Evolutionary conservation across 2,113 vertebrate genomes (phyloP).

Genomic region (Gopherus flavomarginatus): DNA sequence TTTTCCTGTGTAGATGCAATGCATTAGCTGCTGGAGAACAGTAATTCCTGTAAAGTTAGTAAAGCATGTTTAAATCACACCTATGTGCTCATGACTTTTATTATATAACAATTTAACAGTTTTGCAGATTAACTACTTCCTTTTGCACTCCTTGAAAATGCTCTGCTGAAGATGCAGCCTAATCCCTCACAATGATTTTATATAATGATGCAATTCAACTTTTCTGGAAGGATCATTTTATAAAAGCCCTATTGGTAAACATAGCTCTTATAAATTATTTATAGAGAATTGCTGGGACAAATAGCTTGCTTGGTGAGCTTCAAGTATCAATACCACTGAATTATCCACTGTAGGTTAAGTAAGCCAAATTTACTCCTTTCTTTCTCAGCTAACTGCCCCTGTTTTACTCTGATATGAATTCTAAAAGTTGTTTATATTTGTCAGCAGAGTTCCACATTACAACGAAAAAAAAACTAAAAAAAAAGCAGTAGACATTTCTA

Average conservation of each 20-base stretch:
- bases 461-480: background rate
- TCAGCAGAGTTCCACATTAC: background rate
- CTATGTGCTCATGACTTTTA: constrained; percentile 64
- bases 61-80: constrained; percentile 68
- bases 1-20: background rate
- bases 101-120: constrained; percentile 59
- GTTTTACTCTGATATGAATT: constrained; percentile 23
- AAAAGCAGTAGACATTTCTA: background rate
- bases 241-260: constrained; percentile 12
- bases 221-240: constrained; percentile 48
- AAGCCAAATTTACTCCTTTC: background rate
- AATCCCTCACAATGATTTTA: constrained; percentile 21
- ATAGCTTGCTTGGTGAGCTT: constrained; percentile 4
- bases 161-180: constrained; percentile 41
- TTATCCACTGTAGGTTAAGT: constrained; percentile 29
- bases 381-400: background rate
- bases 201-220: constrained; percentile 54
- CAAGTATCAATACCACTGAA: constrained; percentile 30
- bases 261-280: constrained; percentile 58
- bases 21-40: background rate
- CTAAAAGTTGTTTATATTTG: background rate
- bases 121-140: constrained; percentile 59
- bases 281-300: constrained; percentile 26
- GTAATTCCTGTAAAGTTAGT: constrained; percentile 48
- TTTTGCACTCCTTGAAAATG: constrained; percentile 19